Base-by-base conservation (phyloP, 1,140 invertebrate genomes). In the Scaptomyza montana region DNA sequence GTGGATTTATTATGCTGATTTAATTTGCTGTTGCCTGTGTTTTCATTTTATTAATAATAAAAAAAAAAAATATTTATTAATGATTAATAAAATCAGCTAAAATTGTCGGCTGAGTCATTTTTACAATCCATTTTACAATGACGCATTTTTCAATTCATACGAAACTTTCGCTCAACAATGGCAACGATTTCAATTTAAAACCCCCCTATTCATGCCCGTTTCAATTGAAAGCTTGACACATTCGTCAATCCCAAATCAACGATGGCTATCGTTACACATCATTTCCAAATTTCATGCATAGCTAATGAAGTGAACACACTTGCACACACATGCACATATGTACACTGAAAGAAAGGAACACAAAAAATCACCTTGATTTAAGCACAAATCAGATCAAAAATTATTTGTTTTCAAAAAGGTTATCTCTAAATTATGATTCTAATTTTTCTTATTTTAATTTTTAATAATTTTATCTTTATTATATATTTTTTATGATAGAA, bases 1-100 rank as follows among this genome's bases (percentile, higher is more conserved):
- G 74, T 75, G 78, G 64, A 78, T 86, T 87, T 87, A 81, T 81
- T 87, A 81, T 72, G 78, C 66, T 71, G 66, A 77, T 80, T 84
- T 79, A 66, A 80, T 84, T 59, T 76, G 80, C 74, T 84, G 80
- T 84, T 72, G 76, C 72, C 39, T 3, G 10, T n/a, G 39, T 43
- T 43, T 80, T 47, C 55, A 6, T 60, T 60, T 72, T 86, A 3
- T 85, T 68, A 80, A 86, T 80, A 86, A 84, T 61, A 76, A 80
- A 76, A 50, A 46, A 69, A n/a, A 73, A 56, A 73, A 77, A 70
- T 43, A 71, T 75, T 71, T 71, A 78, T 72, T 77, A 87, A 86
- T 78, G 55, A 81, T 78, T 81, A 78, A 86, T 81, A 75, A 68
- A 72, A 46, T 46, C 41, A 21, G 54, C 41, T 46, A 30, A 45